phyloP scores from a whole-genome alignment of 2,797 vertebrate genomes.

The Protonibea diacanthus region DNA sequence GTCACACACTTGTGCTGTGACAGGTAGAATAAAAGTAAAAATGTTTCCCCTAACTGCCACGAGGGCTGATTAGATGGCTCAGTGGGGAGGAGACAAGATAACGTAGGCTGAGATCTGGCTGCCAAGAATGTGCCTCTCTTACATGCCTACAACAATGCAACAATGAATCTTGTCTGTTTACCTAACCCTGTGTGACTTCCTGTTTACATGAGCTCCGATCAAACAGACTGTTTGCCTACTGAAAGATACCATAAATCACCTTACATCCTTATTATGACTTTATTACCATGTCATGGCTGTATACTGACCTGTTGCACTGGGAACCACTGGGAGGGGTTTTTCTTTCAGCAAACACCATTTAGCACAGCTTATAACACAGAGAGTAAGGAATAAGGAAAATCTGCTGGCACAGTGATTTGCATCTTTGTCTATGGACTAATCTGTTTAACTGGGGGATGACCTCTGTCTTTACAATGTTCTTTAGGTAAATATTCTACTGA shows the following conservation, averaged over 20 bases:
- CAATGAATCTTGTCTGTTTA: neutral
- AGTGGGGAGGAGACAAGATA: neutral
- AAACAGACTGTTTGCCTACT: neutral
- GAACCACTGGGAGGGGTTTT: neutral
- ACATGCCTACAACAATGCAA: neutral
- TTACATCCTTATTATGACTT: neutral
- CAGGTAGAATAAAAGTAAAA: slow-evolving; percentile 20
- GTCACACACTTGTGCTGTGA: neutral
- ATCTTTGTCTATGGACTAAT: neutral
- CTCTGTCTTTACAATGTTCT: slow-evolving; percentile 20
- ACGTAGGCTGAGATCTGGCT: neutral
- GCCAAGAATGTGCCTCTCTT: neutral
- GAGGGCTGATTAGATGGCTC: neutral
- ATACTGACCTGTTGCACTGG: neutral
- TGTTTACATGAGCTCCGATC: slow-evolving; percentile 7
- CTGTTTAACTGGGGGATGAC: neutral
- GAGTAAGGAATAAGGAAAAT: neutral
- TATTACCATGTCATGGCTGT: neutral
- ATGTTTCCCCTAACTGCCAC: neutral
- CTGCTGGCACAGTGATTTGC: neutral
- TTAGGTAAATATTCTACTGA: slow-evolving; percentile 55
- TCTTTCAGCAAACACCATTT: neutral
- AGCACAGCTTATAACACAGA: slow-evolving; percentile 16
- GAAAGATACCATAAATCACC: neutral
- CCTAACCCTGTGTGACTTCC: neutral